A percentile compares a stretch with the other conserved stretches of the same genome.
phyloP scores from a whole-genome alignment of 2,113 vertebrate species.

The Misgurnus anguillicaudatus region DNA sequence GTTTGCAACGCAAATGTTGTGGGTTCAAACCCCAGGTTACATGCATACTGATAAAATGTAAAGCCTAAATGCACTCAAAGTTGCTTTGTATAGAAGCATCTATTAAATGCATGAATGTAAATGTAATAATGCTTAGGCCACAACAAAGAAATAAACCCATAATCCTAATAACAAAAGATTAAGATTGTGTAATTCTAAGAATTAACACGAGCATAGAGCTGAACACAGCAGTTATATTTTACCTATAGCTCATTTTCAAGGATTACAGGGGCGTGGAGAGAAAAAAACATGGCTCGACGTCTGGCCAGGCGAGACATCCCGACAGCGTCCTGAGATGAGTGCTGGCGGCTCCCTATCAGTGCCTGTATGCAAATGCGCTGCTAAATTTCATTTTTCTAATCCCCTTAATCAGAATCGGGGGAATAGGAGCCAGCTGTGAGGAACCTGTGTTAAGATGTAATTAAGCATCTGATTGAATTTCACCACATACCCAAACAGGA shows the following conservation, averaged over 20 bases:
- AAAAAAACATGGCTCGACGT: neutral
- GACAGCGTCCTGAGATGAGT: constrained; percentile 36
- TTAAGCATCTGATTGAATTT: constrained; percentile 98
- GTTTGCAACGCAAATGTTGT: too few relatives aligned
- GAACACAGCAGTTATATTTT: constrained; percentile 40
- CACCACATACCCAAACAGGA: constrained; percentile 81
- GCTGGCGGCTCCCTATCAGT: constrained; percentile 19
- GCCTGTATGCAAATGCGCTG: constrained; percentile 81
- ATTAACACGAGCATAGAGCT: constrained; percentile 11
- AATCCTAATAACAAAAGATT: too few relatives aligned
- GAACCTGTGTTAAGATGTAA: constrained; percentile 91
- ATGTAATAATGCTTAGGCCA: too few relatives aligned
- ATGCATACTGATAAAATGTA: too few relatives aligned
- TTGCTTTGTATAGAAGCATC: too few relatives aligned
- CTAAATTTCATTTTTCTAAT: constrained; percentile 95
- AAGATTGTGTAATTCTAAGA: neutral
- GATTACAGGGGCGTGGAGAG: constrained; percentile 44
- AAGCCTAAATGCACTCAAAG: too few relatives aligned
- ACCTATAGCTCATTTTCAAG: constrained; percentile 46
- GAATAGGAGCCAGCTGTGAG: constrained; percentile 94
- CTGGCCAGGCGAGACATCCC: constrained; percentile 61
- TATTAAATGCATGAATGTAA: too few relatives aligned
- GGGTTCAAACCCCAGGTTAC: too few relatives aligned
- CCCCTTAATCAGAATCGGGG: constrained; percentile 95
- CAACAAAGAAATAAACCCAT: too few relatives aligned